These are phyloP conservation scores for Bagarius yarrelli DNA, from an alignment of 2,113 vertebrate species.

Conservation along the genomic window DNA sequence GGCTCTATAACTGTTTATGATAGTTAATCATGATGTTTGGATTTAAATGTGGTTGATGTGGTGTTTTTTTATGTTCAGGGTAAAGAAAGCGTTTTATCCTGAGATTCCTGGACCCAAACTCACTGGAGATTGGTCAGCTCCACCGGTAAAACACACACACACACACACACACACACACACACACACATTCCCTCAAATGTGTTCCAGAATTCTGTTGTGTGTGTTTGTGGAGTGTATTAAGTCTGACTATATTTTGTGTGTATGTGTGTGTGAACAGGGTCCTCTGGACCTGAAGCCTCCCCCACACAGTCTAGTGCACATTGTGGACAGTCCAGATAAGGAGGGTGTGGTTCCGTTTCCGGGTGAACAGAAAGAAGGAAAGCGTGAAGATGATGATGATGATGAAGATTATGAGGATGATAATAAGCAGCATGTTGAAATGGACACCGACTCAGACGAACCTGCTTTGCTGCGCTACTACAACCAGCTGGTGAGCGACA, in stretches of 20 bases:
- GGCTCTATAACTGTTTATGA: too few species aligned
- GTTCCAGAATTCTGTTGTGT: too few species aligned
- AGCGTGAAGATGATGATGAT: not conserved
- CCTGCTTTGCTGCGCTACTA: conserved; percentile 79
- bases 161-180: conserved; percentile 2
- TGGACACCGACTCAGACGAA: conserved; percentile 75
- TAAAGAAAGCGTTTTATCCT: conserved; percentile 53
- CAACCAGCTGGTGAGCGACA: conserved; percentile 83
- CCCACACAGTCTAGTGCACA: conserved; percentile 84
- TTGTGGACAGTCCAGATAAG: conserved; percentile 79
- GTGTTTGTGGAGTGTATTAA: too few species aligned
- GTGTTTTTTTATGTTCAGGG: conserved; percentile 29
- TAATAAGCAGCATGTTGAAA: conserved; percentile 64
- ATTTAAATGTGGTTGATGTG: not conserved
- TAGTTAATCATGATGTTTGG: not conserved
- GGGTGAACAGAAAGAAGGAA: conserved; percentile 64
- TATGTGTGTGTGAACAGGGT: conserved; percentile 55
- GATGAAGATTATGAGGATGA: conserved; percentile 43
- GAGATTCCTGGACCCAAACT: conserved; percentile 52
- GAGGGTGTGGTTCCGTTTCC: conserved; percentile 82
- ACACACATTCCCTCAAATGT: not conserved
- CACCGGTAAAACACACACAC: conserved; percentile 33
- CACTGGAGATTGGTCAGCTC: conserved; percentile 37
- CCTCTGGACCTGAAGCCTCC: conserved; percentile 81
- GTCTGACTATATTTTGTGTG: not conserved